These are phyloP conservation scores for Bibio marci DNA, from an alignment of 2,888 invertebrate genomes.

Conservation along the genomic window DNA sequence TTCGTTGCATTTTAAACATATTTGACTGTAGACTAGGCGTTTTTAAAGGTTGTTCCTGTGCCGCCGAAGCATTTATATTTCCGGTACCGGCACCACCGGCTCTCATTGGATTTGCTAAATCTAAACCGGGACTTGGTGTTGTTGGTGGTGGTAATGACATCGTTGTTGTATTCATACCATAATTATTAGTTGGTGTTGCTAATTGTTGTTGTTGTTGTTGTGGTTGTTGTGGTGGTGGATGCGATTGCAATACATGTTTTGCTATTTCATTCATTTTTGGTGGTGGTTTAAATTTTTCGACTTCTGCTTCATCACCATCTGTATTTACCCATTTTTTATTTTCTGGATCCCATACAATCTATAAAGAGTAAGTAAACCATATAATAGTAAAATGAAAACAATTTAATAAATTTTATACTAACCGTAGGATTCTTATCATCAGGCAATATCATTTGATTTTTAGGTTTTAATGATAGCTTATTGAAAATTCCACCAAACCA, in stretches of 20 bases:
- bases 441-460: conserved; percentile 90
- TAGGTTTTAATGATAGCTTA: conserved; percentile 63
- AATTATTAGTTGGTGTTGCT: conserved; percentile 8
- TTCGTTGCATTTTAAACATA: conserved; percentile 64
- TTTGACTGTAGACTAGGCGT: conserved; percentile 35
- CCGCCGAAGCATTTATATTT: not conserved
- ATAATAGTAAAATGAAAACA: not conserved
- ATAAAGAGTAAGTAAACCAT: conserved; percentile 11
- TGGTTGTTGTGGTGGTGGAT: conserved; percentile 5
- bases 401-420: conserved; percentile 27
- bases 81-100: conserved; percentile 8
- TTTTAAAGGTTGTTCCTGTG: conserved; percentile 9
- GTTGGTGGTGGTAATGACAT: not conserved
- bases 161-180: conserved; percentile 4
- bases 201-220: conserved; percentile 8
- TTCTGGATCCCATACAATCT: conserved; percentile 90
- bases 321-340: conserved; percentile 74
- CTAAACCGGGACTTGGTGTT: not conserved
- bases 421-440: conserved; percentile 87
- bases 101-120: conserved; percentile 5
- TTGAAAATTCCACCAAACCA: conserved; percentile 82
- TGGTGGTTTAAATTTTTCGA: conserved; percentile 41
- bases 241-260: conserved; percentile 4
- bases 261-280: conserved; percentile 45
- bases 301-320: conserved; percentile 48